These are phyloP conservation scores for Scomberomorus guttatus DNA, from an alignment of 2,797 vertebrate genomes.

Conservation along the genomic window DNA sequence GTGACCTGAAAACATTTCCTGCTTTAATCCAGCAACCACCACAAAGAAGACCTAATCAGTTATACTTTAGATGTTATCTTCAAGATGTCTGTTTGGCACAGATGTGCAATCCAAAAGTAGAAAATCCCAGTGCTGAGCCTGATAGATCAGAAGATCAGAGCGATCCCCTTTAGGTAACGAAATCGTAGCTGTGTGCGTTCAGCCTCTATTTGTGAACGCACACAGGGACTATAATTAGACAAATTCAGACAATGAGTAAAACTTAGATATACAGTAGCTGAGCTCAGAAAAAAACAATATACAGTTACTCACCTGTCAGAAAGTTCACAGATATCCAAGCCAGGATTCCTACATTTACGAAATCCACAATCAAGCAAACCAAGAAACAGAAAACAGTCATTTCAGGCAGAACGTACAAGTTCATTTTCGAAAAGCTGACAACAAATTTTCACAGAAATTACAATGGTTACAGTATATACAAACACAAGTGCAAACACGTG, in stretches of 20 bases:
- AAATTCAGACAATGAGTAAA: constrained; percentile 2
- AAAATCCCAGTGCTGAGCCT: constrained; percentile 36
- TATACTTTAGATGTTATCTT: constrained; percentile 63
- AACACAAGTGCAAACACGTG: constrained; percentile 18
- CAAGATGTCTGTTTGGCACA: constrained; percentile 55
- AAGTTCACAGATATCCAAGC: constrained; percentile 98
- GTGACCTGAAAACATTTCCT: constrained; percentile 86
- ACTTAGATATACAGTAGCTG: constrained; percentile 12
- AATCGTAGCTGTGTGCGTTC: constrained; percentile 18
- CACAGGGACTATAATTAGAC: constrained; percentile 23
- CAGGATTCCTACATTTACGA: constrained; percentile 89
- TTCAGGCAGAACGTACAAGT: constrained; percentile 23
- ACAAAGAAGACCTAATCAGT: constrained; percentile 52
- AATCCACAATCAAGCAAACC: constrained; percentile 18
- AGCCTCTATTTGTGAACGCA: constrained; percentile 13
- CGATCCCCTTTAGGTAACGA: constrained; percentile 25
- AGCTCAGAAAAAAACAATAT: not conserved
- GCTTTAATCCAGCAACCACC: constrained; percentile 48
- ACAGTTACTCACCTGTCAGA: constrained; percentile 89
- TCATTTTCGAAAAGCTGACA: constrained; percentile 41
- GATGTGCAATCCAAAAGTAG: constrained; percentile 29
- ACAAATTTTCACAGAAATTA: constrained; percentile 39
- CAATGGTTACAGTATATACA: not conserved
- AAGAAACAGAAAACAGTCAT: constrained; percentile 45
- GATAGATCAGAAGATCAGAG: constrained; percentile 60